Evolutionary conservation across 2,797 vertebrate genomes (phyloP), one percentile per base, ranked within the genome.

Genomic region (Chrosomus eos): DNA sequence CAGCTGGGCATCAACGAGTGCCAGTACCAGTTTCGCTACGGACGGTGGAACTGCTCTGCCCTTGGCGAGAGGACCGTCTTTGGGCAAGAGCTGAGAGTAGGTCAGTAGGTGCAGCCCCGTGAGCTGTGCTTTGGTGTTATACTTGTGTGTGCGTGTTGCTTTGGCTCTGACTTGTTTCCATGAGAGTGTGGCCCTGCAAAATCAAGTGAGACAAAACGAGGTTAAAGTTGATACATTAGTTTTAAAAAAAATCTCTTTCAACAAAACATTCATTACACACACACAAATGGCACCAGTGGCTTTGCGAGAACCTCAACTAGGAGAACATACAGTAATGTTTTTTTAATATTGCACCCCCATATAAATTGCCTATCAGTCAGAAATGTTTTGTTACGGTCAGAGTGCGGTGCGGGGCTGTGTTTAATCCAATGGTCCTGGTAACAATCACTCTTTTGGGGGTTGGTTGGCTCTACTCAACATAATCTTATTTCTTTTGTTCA

Each of bases 81-180:
- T 77, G 98, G 98, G 92, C 98, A 99, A 93, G 98, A 99, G 93
- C 97, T 99, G 90, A 97, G 98, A 97, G 97, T 99, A 96, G 98
- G 98, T 99, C 96, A 99, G 98, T 97, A 94, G 90, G 84, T 40
- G 23, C 72, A 84, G 51, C 23, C 67, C 31, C 7, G 13, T 60
- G 31, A 75, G 66, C 71, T 82, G 64, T 74, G 28, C 73, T 85
- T 72, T n/a, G 43, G 55, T 75, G 71, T 66, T 36, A 51, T 53
- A 45, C 14, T 19, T 76, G 51, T 31, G 58, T 48, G 51, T n/a
- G 7, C 18, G 4, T 58, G 38, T 80, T 58, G 45, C 48, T 86
- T 60, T 73, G 58, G 40, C 48, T 58, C 58, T 5, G 79, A 67
- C 55, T 36, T 33, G 21, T 82, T 74, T 67, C 72, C 45, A 36